Evolutionary conservation across 2,113 vertebrate species (phyloP).

Genomic region (Calonectris borealis): DNA sequence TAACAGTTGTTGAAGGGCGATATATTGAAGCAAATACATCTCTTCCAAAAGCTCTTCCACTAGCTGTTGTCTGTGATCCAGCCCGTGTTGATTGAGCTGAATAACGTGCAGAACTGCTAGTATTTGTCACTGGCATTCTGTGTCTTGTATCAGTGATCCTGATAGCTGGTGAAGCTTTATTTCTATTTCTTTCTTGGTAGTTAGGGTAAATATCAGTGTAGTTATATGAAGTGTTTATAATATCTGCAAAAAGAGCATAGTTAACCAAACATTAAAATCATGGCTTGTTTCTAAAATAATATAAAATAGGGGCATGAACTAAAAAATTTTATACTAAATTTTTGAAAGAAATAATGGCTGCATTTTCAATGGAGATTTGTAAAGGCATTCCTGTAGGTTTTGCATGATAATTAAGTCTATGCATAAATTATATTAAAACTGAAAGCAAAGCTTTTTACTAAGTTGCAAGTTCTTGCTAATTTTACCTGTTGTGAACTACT

Average conservation of each 20-base stretch:
- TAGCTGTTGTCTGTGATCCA: constrained; percentile 58
- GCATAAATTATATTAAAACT: neutral
- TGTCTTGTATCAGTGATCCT: constrained; percentile 65
- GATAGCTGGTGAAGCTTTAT: constrained; percentile 52
- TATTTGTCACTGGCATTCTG: constrained; percentile 54
- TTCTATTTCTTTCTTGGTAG: constrained; percentile 73
- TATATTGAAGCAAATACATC: constrained; percentile 52
- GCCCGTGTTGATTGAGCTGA: constrained; percentile 42
- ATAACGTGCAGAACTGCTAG: constrained; percentile 59
- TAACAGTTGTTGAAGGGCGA: constrained; percentile 53
- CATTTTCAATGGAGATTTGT: neutral
- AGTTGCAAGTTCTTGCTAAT: neutral
- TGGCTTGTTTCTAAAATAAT: neutral
- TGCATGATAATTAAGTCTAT: neutral
- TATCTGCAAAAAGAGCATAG: constrained; percentile 73
- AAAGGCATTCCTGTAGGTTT: neutral
- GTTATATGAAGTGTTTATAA: constrained; percentile 73
- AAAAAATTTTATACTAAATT: neutral
- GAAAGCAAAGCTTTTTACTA: neutral
- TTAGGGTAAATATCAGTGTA: constrained; percentile 72
- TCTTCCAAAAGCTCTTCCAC: constrained; percentile 62
- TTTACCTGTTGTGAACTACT: neutral
- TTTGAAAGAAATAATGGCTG: neutral
- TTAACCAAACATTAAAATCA: neutral
- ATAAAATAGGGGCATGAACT: neutral